A percentile compares a stretch with the other conserved stretches of the same genome.
Conservation (phyloP, 2,113 vertebrate species). For the Cromileptes altivelis region DNA sequence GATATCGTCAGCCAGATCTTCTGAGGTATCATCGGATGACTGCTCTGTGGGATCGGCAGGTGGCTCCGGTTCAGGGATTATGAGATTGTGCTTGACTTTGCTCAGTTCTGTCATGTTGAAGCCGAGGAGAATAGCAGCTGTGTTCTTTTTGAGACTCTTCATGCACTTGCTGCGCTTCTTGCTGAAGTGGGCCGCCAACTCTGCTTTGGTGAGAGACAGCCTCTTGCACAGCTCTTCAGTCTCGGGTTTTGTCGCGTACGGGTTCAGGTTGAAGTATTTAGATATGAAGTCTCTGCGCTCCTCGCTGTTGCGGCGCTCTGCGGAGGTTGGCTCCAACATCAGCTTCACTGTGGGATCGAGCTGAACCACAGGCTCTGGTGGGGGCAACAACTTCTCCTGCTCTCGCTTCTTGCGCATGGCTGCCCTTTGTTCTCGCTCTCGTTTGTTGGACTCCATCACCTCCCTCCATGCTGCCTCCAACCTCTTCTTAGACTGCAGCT, state of each 20-base stretch:
- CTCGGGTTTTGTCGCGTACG: slow-evolving; percentile 91
- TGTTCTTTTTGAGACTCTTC: slow-evolving; percentile 88
- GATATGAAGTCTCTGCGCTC: slow-evolving; percentile 90
- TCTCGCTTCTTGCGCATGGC: slow-evolving; percentile 86
- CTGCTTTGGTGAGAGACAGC: slow-evolving; percentile 88
- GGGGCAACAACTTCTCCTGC: slow-evolving; percentile 72
- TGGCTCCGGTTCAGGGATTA: slow-evolving; percentile 73
- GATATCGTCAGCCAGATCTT: too few relatives aligned
- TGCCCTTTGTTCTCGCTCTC: slow-evolving; percentile 81
- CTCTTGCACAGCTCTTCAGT: slow-evolving; percentile 87
- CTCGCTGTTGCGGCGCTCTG: slow-evolving; percentile 84
- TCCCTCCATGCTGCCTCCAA: slow-evolving; percentile 81
- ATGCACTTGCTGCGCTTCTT: slow-evolving; percentile 90
- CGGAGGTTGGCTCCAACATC: slow-evolving; percentile 85
- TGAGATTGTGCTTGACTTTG: slow-evolving; percentile 90
- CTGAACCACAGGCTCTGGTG: slow-evolving; percentile 42
- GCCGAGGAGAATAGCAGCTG: slow-evolving; percentile 89
- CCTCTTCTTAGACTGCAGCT: slow-evolving; percentile 78
- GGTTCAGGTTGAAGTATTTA: slow-evolving; percentile 93
- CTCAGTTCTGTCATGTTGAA: slow-evolving; percentile 93
- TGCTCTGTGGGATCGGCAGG: slow-evolving; percentile 44
- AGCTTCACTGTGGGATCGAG: slow-evolving; percentile 82
- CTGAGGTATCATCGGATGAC: too few relatives aligned
- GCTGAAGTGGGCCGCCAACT: slow-evolving; percentile 90
- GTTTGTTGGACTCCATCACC: slow-evolving; percentile 80